phyloP scores from a whole-genome alignment of 2,888 invertebrate species.

The Lasioglossum leucozonium region DNA sequence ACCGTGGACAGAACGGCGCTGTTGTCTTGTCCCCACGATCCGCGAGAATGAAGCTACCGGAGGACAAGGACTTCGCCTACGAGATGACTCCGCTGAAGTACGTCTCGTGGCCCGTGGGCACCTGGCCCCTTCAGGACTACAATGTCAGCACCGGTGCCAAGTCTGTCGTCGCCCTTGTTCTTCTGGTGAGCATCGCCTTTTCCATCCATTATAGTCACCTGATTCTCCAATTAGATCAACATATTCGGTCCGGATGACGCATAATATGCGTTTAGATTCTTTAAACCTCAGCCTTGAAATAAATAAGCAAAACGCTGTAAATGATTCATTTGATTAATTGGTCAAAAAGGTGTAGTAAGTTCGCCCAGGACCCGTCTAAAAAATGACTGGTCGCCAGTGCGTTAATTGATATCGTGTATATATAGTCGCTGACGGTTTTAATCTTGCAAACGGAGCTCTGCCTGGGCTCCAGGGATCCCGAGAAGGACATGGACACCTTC shows the following conservation, averaged over 20 bases:
- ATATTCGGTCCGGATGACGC: not conserved
- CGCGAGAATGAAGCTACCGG: not conserved
- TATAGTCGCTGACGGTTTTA: not conserved
- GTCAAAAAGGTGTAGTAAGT: too few relatives aligned
- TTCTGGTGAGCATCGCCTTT: constrained; percentile 11
- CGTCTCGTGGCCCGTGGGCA: constrained; percentile 16
- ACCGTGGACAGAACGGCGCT: not conserved
- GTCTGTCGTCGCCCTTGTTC: not conserved
- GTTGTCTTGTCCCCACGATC: not conserved
- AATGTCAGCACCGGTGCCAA: not conserved
- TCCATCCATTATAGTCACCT: not conserved
- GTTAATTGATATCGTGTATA: not conserved
- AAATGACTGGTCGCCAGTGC: not conserved
- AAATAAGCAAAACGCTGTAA: too few relatives aligned
- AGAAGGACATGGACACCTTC: constrained; percentile 7
- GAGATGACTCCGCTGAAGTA: constrained; percentile 16
- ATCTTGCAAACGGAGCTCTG: constrained; percentile 15
- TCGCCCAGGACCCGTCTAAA: not conserved
- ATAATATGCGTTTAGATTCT: not conserved
- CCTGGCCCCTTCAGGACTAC: constrained; percentile 30
- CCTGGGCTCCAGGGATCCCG: constrained; percentile 8
- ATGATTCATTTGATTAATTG: too few relatives aligned
- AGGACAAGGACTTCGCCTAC: constrained; percentile 19
- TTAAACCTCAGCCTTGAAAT: too few relatives aligned
- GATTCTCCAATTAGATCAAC: not conserved